Percentiles rank a stretch among this genome's conserved stretches.
phyloP scores from a whole-genome alignment of 1,140 invertebrate species.

The Megalonaias nervosa region DNA sequence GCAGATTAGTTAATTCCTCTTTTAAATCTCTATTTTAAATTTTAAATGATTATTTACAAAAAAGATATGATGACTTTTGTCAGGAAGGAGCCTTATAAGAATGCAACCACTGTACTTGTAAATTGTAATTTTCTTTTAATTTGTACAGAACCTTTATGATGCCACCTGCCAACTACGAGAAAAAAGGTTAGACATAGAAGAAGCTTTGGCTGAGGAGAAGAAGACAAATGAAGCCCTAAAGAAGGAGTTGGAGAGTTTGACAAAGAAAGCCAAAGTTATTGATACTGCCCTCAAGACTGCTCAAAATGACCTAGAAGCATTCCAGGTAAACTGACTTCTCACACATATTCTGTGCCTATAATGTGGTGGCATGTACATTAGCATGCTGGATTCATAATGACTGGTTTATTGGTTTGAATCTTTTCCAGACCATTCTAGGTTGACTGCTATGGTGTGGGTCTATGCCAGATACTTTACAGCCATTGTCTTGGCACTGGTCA shows the following conservation, averaged over 20 bases:
- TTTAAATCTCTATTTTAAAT: constrained; percentile 1
- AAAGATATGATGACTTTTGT: background rate
- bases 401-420: background rate
- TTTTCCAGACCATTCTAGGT: background rate
- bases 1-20: background rate
- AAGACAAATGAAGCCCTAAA: constrained; percentile 66
- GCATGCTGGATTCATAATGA: background rate
- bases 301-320: constrained; percentile 70
- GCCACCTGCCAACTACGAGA: constrained; percentile 67
- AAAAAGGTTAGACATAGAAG: constrained; percentile 66
- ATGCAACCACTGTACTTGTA: too few species aligned
- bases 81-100: background rate
- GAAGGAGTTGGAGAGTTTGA: constrained; percentile 68
- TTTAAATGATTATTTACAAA: background rate
- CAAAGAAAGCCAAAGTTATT: constrained; percentile 69
- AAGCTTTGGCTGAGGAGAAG: constrained; percentile 68
- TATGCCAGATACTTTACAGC: too few species aligned
- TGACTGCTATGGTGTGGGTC: too few species aligned
- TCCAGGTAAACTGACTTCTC: constrained; percentile 59
- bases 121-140: background rate
- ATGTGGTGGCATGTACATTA: background rate
- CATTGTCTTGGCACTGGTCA: too few species aligned
- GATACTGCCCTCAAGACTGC: constrained; percentile 65
- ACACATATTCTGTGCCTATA: too few species aligned
- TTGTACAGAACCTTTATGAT: constrained; percentile 64